Base-by-base conservation (phyloP, 2,888 invertebrate species). In the Gymnoscelis rufifasciata region DNA sequence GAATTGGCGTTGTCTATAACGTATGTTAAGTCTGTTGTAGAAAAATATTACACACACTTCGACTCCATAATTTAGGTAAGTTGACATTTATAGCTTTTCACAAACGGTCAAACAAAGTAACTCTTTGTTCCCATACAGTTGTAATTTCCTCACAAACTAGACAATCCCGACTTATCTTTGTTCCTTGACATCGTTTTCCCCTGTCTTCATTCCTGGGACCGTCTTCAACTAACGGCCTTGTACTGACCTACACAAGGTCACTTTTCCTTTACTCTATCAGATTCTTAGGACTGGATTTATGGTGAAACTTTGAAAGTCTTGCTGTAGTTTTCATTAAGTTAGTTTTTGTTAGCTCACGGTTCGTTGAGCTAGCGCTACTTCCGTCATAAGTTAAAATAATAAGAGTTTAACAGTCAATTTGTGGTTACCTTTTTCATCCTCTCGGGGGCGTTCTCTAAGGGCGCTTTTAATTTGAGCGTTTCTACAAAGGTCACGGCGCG, bases 141-240 rank as follows among this genome's bases (percentile, higher is more conserved):
- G 76, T 83, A 82, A 83, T 84, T 83, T 82, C 74, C 73, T 77
- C n/a, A n/a, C n/a, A n/a, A 69, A 56, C 72, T 71, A 73, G 75
- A 83, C 84, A 84, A 83, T 83, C 79, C 78, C 69, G 79, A 70
- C 82, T 84, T 83, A 83, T 83, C 83, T 76, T 76, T 80, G 83
- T 84, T 79, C 74, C 82, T 76, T 79, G 78, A 76, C 80, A 82
- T 83, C 81, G 83, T 82, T 83, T 83, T 83, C 83, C 82, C 82
- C 69, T 71, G 79, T n/a, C n/a, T n/a, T n/a, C n/a, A n/a, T n/a
- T n/a, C n/a, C n/a, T n/a, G 78, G 80, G 73, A 62, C 56, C 19
- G 13, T 35, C 13, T 35, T 30, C 37, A 36, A 43, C 8, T 36
- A 48, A 26, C 28, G 39, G 24, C 47, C n/a, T 12, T 47, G 39